Evolutionary conservation across 2,113 vertebrate genomes (phyloP).

Genomic region (Coturnix japonica): DNA sequence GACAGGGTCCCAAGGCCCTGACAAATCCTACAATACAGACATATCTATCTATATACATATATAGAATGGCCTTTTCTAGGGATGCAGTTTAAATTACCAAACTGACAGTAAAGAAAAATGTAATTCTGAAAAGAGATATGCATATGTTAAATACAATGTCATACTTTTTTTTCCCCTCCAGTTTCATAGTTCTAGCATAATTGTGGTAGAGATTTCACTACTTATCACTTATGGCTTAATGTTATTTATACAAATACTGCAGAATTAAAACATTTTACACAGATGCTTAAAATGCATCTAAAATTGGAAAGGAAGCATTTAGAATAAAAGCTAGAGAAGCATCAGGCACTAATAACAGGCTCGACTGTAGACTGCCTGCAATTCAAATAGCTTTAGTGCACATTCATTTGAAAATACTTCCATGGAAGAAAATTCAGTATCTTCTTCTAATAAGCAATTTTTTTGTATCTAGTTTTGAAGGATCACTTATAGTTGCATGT

Average conservation of each 20-base stretch:
- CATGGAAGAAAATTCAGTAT: background rate
- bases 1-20: background rate
- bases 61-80: background rate
- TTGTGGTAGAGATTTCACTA: background rate
- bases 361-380: background rate
- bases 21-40: background rate
- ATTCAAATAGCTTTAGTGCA: background rate
- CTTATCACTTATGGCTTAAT: background rate
- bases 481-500: background rate
- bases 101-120: background rate
- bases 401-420: background rate
- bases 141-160: background rate
- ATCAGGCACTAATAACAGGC: background rate
- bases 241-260: background rate
- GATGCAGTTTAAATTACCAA: background rate
- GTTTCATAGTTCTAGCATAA: background rate
- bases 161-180: background rate
- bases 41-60: background rate
- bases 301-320: background rate
- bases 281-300: background rate
- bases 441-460: background rate
- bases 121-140: background rate
- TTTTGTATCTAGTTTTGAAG: background rate
- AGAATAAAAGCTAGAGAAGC: background rate
- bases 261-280: background rate